Evolutionary conservation across 2,113 vertebrate genomes (phyloP).

Genomic region (Trichomycterus rosablanca): DNA sequence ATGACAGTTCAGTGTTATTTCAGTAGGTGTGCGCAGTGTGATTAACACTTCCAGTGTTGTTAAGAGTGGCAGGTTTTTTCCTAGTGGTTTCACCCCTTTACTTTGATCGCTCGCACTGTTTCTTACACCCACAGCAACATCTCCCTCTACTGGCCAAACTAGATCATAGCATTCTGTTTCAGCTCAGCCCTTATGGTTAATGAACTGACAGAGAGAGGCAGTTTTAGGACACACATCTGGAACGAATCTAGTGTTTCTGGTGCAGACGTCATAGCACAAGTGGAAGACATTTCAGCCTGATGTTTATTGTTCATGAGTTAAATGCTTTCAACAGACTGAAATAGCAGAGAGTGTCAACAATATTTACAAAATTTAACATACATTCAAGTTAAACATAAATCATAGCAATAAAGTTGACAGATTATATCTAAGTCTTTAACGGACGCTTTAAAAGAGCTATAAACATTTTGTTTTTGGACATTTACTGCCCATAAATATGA

Average conservation of each 20-base stretch:
- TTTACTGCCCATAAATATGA: too few relatives aligned
- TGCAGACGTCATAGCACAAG: constrained; percentile 35
- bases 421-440: too few relatives aligned
- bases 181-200: not conserved
- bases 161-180: not conserved
- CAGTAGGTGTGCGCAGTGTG: constrained; percentile 17
- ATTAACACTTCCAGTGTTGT: constrained; percentile 17
- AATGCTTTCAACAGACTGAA: not conserved
- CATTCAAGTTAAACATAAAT: not conserved
- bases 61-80: too few relatives aligned
- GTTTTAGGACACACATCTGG: constrained; percentile 46
- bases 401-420: not conserved
- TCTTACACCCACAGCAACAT: not conserved
- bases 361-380: not conserved
- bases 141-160: constrained; percentile 38
- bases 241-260: constrained; percentile 35
- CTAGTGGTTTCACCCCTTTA: too few relatives aligned
- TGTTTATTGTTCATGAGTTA: constrained; percentile 3
- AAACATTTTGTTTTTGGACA: too few relatives aligned
- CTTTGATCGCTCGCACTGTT: not conserved
- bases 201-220: constrained; percentile 30
- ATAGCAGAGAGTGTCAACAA: not conserved
- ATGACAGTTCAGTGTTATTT: constrained; percentile 9
- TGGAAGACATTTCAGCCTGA: constrained; percentile 15
- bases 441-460: not conserved